Evolutionary conservation across 2,113 vertebrate species (phyloP), one percentile per base, ranked within the genome.

Genomic region (Malurus melanocephalus): DNA sequence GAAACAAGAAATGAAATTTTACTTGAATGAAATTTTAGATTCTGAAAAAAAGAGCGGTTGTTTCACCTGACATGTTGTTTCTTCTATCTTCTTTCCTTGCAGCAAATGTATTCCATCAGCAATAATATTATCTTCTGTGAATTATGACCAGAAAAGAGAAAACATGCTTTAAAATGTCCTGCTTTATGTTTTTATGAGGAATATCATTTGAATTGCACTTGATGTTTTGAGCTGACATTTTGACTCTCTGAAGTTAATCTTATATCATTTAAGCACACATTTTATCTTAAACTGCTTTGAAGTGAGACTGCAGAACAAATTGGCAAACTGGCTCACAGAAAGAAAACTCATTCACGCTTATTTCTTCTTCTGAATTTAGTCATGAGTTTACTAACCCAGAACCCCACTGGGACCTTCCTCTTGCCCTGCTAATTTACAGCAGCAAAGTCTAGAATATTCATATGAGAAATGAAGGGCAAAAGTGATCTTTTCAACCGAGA

Each of bases 11-110:
- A 77, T 46, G 30, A 49, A 65, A 61, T 65, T 78, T 27, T 51
- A 61, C 55, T 42, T 59, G 30, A 73, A 77, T 38, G 16, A 51
- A 56, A 77, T 66, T 55, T 66, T 45, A 82, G 60, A 82, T 67
- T 73, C 64, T 71, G 48, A 57, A 69, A 51, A 48, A 51, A 78
- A 82, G 20, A 84, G 28, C 59, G 69, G 51, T 86, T 79, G 23
- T 64, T 64, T 95, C 95, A 97, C 97, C 97, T 98, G 96, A 76
- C 75, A 93, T 13, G 96, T 87, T 59, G 94, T 87, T 85, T 87
- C 96, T 92, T 95, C 95, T 83, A 59, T 79, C 45, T 94, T 95
- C 93, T 95, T 95, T 89, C 94, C 95, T 95, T 95, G 93, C 62
- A 92, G 72, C 33, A 88, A 89, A 74, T 90, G 75, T 59, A 90